Percentiles rank a stretch among this genome's conserved stretches.
Conservation (phyloP, 2,797 vertebrate genomes). For the Myotis vivesi region DNA sequence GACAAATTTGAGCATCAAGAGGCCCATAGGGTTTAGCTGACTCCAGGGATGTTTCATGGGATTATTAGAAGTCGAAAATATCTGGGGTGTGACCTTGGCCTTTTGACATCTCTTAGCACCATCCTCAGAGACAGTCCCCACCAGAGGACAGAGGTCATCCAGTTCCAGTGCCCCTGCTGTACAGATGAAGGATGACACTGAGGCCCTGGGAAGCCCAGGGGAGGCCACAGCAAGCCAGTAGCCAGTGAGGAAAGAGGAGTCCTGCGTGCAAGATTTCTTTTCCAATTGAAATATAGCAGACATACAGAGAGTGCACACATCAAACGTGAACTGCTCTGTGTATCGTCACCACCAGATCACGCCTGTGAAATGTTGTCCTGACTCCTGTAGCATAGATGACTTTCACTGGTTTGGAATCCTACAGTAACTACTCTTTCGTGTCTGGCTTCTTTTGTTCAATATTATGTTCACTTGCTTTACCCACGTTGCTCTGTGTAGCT, state of each 20-base stretch:
- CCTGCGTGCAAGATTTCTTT: neutral
- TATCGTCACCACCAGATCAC: neutral
- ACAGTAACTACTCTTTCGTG: neutral
- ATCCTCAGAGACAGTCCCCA: neutral
- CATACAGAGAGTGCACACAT: neutral
- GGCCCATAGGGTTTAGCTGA: neutral
- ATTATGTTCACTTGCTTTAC: rapidly evolving
- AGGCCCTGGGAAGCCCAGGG: neutral
- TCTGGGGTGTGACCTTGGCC: neutral
- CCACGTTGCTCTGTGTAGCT: neutral
- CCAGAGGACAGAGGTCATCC: neutral
- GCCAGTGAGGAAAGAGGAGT: neutral
- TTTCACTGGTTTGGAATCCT: neutral
- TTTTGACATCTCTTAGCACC: neutral
- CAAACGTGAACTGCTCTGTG: neutral
- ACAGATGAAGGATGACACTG: neutral
- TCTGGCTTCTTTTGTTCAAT: neutral
- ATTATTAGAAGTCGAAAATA: neutral
- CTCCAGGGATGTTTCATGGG: neutral
- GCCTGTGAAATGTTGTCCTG: neutral
- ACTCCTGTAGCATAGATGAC: neutral
- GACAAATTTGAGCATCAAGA: neutral
- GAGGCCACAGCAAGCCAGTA: neutral
- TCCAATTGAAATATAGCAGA: neutral
- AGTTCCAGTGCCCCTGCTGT: neutral